Evolutionary conservation across 1,140 invertebrate genomes (phyloP), one percentile per base, ranked within the genome.

Genomic region (Heliconius melpomene): DNA sequence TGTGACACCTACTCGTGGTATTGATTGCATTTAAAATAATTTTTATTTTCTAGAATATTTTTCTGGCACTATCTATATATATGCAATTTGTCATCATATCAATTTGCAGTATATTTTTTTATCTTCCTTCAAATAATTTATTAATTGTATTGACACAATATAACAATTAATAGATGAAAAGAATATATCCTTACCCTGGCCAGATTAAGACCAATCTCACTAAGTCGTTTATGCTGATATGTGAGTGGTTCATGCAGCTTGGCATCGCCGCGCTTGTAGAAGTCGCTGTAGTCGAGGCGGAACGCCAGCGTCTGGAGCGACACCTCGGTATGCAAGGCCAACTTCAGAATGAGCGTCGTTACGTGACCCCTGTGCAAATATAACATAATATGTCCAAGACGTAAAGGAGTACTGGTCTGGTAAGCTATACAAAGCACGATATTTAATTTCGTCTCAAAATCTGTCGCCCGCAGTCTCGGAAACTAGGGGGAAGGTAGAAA

Each of bases 261-360:
- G 72, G 96, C 96, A 88, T 98, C 97, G 73, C 96, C 96, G 66
- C 96, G 96, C 86, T 98, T 97, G 90, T 98, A 98, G 91, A 98
- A 98, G 87, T 98, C 97, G 91, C 98, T 98, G 88, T 98, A 98
- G 93, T 99, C 98, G 36, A 99, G 95, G 38, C 98, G 96, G 83
- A 98, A 98, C 79, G 98, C 98, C 36, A 99, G 96, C 74, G 98
- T 97, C 88, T 98, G 97, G 8, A 99, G 94, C 84, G 97, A 98
- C 50, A 97, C 96, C 87, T 98, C 97, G 79, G 96, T 94, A 78
- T 97, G 97, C 11, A 96, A 95, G 3, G 97, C 96, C 29, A 98
- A 94, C 95, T 97, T 97, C n/a, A 97, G 88, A n/a, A 98, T 95
- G 85, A 98, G 96, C 78, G 97, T 96, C 78, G 97, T 96, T 11